Base-by-base conservation (phyloP, 2,888 invertebrate species). In the Panopea generosa region DNA sequence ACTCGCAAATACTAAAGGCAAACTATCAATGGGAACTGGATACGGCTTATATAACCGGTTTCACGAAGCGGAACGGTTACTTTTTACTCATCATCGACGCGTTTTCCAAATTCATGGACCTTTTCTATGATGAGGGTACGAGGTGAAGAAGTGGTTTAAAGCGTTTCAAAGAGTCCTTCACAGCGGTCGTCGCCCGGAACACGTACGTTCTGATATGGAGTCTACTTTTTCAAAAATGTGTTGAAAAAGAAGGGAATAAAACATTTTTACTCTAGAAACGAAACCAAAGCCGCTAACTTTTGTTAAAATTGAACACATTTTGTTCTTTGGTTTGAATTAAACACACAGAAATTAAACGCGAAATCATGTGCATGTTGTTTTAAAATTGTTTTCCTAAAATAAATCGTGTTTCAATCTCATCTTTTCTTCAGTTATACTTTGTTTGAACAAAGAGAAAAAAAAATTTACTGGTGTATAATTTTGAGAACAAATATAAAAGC, bases 1-100 rank as follows among this genome's bases (percentile, higher is more conserved):
- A 29, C 69, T 65, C 22, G 20, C 26, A 50, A 33, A 27, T 3
- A 55, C 69, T 2, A 59, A 50, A 9, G 9, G 73, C 38, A 14
- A 56, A 65, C 57, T 62, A 68, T 43, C 67, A 68, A 24, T 74
- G 61, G 62, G 68, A 74, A 38, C 40, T 33, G 1, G 68, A 74
- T 27, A 24, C 45, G 20, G 57, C 57, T 9, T 50, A 47, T 27
- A 57, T 74, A 57, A 62, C 14, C 2, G 2, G 14, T 3, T 50
- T 50, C 18, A 18, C 49, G 14, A 50, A 67, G 38, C 49, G 45
- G 6, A 74, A 67, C 20, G 45, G 33, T 3, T 68, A 57, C 43
- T 62, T 74, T 33, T 29, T 68, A 14, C 20, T 67, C 11, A 26
- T 62, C 20, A 74, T 74, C 26, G 62, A 74, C 49, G 26, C 33